Evolutionary conservation across 2,888 invertebrate species (phyloP).

Genomic region (Volucella inflata): DNA sequence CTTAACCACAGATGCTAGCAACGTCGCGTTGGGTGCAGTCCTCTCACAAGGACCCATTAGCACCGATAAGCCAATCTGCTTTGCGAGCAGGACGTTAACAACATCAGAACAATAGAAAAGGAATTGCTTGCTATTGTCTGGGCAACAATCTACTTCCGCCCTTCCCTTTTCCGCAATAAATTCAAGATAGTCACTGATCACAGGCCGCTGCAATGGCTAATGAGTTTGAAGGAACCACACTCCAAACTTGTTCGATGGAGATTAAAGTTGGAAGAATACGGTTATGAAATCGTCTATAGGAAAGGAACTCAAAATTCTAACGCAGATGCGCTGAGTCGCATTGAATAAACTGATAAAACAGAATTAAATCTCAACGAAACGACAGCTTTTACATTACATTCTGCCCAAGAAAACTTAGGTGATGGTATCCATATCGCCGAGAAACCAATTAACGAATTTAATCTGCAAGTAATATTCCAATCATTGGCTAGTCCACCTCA

Average conservation of each 20-base stretch:
- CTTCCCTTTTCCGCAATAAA: too few species aligned
- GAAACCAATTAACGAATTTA: background rate
- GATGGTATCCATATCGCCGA: too few species aligned
- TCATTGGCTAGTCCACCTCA: background rate
- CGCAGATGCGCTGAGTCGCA: background rate
- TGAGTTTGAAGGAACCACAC: too few species aligned
- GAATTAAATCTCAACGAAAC: background rate
- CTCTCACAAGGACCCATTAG: slow-evolving; percentile 18
- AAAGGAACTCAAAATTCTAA: background rate
- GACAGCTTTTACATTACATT: background rate
- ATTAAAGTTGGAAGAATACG: too few species aligned
- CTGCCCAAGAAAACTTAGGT: too few species aligned
- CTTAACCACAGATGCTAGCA: slow-evolving; percentile 26
- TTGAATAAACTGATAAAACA: background rate
- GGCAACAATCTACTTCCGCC: slow-evolving; percentile 7
- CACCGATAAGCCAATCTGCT: slow-evolving; percentile 76
- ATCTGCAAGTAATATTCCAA: background rate
- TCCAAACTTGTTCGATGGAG: too few species aligned
- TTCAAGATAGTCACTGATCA: too few species aligned
- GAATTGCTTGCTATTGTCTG: slow-evolving; percentile 77
- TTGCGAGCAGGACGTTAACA: slow-evolving; percentile 76
- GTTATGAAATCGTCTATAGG: too few species aligned
- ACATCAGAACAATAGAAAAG: slow-evolving; percentile 76
- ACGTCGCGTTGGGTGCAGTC: slow-evolving; percentile 5
- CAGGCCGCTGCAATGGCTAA: too few species aligned